Evolutionary conservation across 2,888 invertebrate species (phyloP), one percentile per base, ranked within the genome.

Genomic region (Tinea trinotella): DNA sequence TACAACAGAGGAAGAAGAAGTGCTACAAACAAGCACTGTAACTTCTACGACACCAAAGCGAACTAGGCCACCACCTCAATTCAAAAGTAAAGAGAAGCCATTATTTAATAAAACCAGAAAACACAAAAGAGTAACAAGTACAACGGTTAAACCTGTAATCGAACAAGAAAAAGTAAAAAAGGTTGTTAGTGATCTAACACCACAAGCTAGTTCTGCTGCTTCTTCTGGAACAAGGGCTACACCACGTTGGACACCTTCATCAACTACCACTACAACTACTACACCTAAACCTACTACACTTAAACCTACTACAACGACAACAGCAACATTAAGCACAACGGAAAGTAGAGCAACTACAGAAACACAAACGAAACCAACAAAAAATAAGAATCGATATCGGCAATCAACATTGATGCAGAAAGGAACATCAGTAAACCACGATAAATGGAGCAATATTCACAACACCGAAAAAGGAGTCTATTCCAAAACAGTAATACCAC

Each of bases 371-470:
- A 40, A 52, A 55, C 20, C 52, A 2, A 5, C 17, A 44, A 79
- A 70, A 59, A 72, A 61, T 58, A 75, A 67, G 61, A 84, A 80
- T 57, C 74, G 85, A 50, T 85, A 76, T 59, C 67, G 85, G 61
- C 76, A 79, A 61, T 80, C 85, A 10, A 82, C 81, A 13, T 59
- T 85, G 54, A 72, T 82, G 64, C 57, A 67, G 7, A 83, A 84
- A 64, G 84, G 85, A 15, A 84, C 84, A 18, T 84, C 85, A n/a
- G 71, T 81, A 0, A 85, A 83, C 55, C 82, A 83, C 55, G 84
- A 84, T 57, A 81, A 73, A 62, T 84, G 84, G 79, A 77, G 66
- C 56, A 55, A 57, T 4, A 60, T 58, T 19, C 22, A 50, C 24
- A 59, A 56, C 35, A 53, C 56, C 49, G 73, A 76, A 4, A 54